Evolutionary conservation across 1,140 invertebrate genomes (phyloP).

Genomic region (roundworm (Caenorhabditis elegans)): WBcel235 BX284604.4:8286501-8287000

Average conservation of each 20-base stretch:
- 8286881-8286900: slow-evolving; percentile 16
- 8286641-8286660: neutral
- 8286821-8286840: neutral
- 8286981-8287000: neutral
- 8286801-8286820: neutral
- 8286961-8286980: too few relatives aligned
- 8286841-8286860: neutral
- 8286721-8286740: neutral
- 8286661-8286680: neutral
- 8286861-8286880: neutral
- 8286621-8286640: neutral
- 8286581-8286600: neutral
- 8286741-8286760: neutral
- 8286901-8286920: neutral
- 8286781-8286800: neutral
- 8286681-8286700: slow-evolving; percentile 15
- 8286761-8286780: neutral
- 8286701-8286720: slow-evolving; percentile 10
- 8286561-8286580: too few relatives aligned
- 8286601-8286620: neutral
- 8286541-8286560: too few relatives aligned
- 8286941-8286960: neutral
- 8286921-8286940: neutral
- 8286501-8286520: too few relatives aligned
- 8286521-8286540: too few relatives aligned